phyloP scores from a whole-genome alignment of 1,140 invertebrate species.

The Conus betulinus region DNA sequence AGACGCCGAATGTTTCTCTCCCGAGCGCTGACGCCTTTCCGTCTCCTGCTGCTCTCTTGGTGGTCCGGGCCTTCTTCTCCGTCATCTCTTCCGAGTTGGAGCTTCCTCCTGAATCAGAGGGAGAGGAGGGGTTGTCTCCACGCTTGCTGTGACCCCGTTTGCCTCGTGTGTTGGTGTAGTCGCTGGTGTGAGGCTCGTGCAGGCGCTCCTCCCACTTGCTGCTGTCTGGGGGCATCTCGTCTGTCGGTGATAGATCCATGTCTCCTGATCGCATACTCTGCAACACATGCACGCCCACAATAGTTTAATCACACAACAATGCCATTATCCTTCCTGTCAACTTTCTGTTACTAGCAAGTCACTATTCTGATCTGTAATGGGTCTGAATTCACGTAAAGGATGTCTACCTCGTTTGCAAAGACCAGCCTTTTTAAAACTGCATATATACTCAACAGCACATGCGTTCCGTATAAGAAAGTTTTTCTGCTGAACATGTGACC shows the following conservation, averaged over 20 bases:
- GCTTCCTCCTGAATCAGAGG: slow-evolving; percentile 68
- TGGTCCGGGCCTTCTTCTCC: slow-evolving; percentile 60
- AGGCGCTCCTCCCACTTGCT: slow-evolving; percentile 28
- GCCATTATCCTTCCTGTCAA: background rate
- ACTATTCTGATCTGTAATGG: background rate
- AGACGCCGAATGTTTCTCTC: slow-evolving; percentile 88
- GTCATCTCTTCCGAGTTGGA: slow-evolving; percentile 61
- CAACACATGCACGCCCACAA: background rate
- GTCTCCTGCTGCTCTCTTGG: slow-evolving; percentile 76
- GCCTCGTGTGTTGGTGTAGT: slow-evolving; percentile 31
- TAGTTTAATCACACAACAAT: background rate
- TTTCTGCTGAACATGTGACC: too few species aligned
- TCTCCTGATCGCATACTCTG: slow-evolving; percentile 39
- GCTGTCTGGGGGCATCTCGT: slow-evolving; percentile 32
- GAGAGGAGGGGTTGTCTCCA: slow-evolving; percentile 54
- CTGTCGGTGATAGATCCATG: slow-evolving; percentile 33
- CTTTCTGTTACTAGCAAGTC: background rate
- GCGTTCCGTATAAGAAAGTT: background rate
- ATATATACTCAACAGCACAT: background rate
- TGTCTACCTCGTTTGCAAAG: background rate
- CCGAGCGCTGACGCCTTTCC: slow-evolving; percentile 84
- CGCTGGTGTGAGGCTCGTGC: slow-evolving; percentile 19
- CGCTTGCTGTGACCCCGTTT: slow-evolving; percentile 33
- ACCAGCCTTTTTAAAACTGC: background rate
- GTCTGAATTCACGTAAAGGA: background rate